Base-by-base conservation (phyloP, 2,888 invertebrate species). In the Charanyca ferruginea region DNA sequence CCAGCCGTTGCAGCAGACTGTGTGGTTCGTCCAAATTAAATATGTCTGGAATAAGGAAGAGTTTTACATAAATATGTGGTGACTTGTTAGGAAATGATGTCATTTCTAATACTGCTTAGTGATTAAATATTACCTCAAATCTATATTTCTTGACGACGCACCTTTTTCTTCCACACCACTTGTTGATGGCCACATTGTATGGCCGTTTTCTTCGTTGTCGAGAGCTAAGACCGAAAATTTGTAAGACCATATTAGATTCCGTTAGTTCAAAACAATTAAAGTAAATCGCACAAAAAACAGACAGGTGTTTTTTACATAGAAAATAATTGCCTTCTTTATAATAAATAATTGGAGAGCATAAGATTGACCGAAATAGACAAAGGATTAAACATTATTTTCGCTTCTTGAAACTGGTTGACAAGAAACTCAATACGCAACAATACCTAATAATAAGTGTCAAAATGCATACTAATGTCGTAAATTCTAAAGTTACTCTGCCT, bases 1-100 rank as follows among this genome's bases (percentile, higher is more conserved):
- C 90, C 89, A 95, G 20, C 95, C 95, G n/a, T 86, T 87, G 69
- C 95, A 95, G 83, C 95, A 95, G 2, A 94, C 85, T 1, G 86
- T 85, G 32, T 85, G 89, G 45, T 89, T 90, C 48, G 75, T 84
- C 59, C 86, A 87, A 25, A 82, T 85, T 13, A 80, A 76, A 74
- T 87, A 89, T 1, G 83, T 80, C 94, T 94, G 89, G 20, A 90
- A 89, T 32, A 7, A 45, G n/a, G 68, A 20, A 2, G n/a, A 51
- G 13, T 60, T 22, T 32, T 32, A 11, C 11, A 11, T 11, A 11
- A 32, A 32, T 1, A 32, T 11, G 32, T 0, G 9, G 3, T 32
- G 2, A 3, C 32, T 1, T 32, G 11, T 32, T 0, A 32, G 11
- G 3, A 11, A 32, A 1, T 32, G 32, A 32, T 11, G 11, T 32